Conservation (phyloP, 2,113 vertebrate genomes). For the Scomber colias region DNA sequence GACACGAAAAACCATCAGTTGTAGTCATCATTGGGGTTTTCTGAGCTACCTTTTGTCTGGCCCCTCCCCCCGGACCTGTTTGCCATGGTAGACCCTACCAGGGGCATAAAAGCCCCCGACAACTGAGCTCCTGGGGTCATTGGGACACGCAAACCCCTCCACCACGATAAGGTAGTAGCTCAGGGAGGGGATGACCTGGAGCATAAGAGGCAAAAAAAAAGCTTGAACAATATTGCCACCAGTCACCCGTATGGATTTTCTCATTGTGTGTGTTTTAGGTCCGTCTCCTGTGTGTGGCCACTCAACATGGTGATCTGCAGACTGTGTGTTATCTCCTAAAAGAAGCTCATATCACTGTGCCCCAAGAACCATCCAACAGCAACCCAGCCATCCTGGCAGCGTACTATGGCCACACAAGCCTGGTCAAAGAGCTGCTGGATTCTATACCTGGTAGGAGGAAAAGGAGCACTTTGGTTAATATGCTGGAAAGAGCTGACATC, state of each 20-base stretch:
- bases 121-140: too few relatives aligned
- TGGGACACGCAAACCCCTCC: too few relatives aligned
- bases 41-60: too few relatives aligned
- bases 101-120: too few relatives aligned
- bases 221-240: background rate
- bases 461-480: background rate
- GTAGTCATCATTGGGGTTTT: too few relatives aligned
- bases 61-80: too few relatives aligned
- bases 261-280: slow-evolving; percentile 38
- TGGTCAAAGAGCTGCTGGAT: slow-evolving; percentile 91
- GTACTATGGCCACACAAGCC: slow-evolving; percentile 84
- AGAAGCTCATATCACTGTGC: slow-evolving; percentile 82
- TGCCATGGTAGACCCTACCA: too few relatives aligned
- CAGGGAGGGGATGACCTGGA: background rate
- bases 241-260: background rate
- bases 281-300: slow-evolving; percentile 84
- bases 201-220: background rate
- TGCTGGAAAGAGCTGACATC: background rate
- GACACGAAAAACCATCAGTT: too few relatives aligned
- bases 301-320: slow-evolving; percentile 88
- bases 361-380: slow-evolving; percentile 86
- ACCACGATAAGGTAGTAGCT: too few relatives aligned
- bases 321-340: slow-evolving; percentile 89
- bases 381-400: slow-evolving; percentile 92
- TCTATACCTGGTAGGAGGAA: slow-evolving; percentile 85